Evolutionary conservation across 2,888 invertebrate species (phyloP).

Genomic region (Apoda limacodes): DNA sequence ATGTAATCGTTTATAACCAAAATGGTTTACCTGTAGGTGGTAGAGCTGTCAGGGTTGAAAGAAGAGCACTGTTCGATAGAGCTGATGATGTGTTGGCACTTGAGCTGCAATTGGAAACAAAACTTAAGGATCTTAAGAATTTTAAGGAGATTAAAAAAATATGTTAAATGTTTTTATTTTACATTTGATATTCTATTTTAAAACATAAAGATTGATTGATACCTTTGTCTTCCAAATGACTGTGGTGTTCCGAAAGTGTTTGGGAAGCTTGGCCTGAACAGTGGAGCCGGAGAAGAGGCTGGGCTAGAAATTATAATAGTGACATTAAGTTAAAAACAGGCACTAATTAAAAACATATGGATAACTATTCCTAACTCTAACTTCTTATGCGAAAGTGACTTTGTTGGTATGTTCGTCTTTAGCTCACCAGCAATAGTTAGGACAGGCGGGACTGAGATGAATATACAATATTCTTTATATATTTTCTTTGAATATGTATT

Average conservation of each 20-base stretch:
- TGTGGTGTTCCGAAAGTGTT: constrained; percentile 76
- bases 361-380: too few species aligned
- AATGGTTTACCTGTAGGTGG: constrained; percentile 47
- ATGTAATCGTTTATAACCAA: neutral
- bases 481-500: too few species aligned
- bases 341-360: too few species aligned
- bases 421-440: too few species aligned
- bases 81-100: constrained; percentile 44
- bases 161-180: too few species aligned
- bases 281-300: constrained; percentile 73
- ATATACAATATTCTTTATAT: too few species aligned
- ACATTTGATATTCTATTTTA: too few species aligned
- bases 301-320: constrained; percentile 68
- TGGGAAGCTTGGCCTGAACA: constrained; percentile 80
- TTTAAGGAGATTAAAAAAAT: neutral
- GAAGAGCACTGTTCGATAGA: constrained; percentile 49
- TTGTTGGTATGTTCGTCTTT: too few species aligned
- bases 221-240: constrained; percentile 58
- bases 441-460: too few species aligned
- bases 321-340: too few species aligned
- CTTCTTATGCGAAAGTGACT: too few species aligned
- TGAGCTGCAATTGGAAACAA: constrained; percentile 34
- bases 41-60: constrained; percentile 53
- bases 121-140: neutral
- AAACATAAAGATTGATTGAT: too few species aligned